Evolutionary conservation across 2,888 invertebrate genomes (phyloP), one percentile per base, ranked within the genome.

Genomic region (Lamproptera curius): DNA sequence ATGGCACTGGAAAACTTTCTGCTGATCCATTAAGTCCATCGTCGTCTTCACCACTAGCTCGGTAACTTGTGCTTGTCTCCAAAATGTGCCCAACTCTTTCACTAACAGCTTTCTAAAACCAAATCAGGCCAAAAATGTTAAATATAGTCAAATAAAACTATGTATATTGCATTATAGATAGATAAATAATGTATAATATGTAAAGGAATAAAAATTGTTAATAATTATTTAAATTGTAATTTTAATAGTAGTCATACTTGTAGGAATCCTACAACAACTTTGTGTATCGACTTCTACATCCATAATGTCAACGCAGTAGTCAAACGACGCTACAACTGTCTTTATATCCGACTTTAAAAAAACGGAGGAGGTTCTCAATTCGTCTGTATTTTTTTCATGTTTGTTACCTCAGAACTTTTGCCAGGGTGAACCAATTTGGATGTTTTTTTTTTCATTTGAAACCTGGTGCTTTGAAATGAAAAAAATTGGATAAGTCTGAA

Each of bases 31-130:
- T 46, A 26, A 51, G 47, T 52, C 36, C 45, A 36, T 41, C 42
- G 44, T 51, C 46, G 44, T 47, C 51, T 28, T 41, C 36, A 16
- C 50, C 39, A 42, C 44, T 51, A 20, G 45, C 23, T 35, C 46
- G 39, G 39, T 43, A 46, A 46, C 36, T 46, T 34, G 43, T 36
- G 34, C 46, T 46, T 46, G 46, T 39, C 42, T 42, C 42, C 39
- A 51, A 41, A 41, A 51, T 51, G 33, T 44, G 47, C 41, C 46
- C 44, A 40, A 40, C 36, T 47, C 47, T 43, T 42, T 35, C 51
- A 36, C 40, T 47, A 36, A 43, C 43, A 40, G 47, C 44, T 41
- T 43, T 47, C 44, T 51, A 51, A 51, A 51, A 47, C 40, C 40
- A 3, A 41, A 47, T 39, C 38, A 39, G 23, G 23, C 11, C 13